Evolutionary conservation across 2,797 vertebrate species (phyloP).

Genomic region (Pangasius larnaudii): DNA sequence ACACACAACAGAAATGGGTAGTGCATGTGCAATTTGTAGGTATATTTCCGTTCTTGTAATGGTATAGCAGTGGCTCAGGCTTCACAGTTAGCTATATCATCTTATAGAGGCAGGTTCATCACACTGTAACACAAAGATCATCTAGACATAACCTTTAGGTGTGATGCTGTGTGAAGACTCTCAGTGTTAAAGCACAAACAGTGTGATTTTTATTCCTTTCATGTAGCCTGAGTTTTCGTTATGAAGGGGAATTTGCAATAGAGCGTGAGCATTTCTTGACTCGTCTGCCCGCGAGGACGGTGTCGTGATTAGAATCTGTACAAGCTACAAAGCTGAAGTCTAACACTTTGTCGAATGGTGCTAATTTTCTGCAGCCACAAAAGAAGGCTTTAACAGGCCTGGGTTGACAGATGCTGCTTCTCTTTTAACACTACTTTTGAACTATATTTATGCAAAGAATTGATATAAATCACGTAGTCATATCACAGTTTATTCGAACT

Average conservation of each 20-base stretch:
- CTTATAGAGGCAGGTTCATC: constrained; percentile 18
- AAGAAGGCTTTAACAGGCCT: constrained; percentile 37
- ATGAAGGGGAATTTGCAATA: constrained; percentile 62
- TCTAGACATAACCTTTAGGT: background rate
- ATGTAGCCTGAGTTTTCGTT: constrained; percentile 62
- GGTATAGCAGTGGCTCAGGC: constrained; percentile 23
- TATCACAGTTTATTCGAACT: constrained; percentile 42
- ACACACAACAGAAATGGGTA: background rate
- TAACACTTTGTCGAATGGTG: constrained; percentile 51
- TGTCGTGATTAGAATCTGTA: constrained; percentile 26
- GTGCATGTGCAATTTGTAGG: background rate
- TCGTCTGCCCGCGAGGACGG: constrained; percentile 26
- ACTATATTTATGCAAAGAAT: constrained; percentile 56
- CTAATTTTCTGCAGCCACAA: constrained; percentile 54
- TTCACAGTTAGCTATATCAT: background rate
- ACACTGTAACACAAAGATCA: constrained; percentile 18
- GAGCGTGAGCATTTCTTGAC: constrained; percentile 19
- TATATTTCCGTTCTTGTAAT: background rate
- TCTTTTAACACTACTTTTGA: constrained; percentile 57
- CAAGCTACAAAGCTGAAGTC: constrained; percentile 36
- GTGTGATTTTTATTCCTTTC: background rate
- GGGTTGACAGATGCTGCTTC: constrained; percentile 60
- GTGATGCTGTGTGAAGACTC: constrained; percentile 7
- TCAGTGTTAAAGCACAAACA: constrained; percentile 59
- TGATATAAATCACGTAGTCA: constrained; percentile 34